Evolutionary conservation across 2,797 vertebrate species (phyloP), one percentile per base, ranked within the genome.

Genomic region (Lophotriccus pileatus): DNA sequence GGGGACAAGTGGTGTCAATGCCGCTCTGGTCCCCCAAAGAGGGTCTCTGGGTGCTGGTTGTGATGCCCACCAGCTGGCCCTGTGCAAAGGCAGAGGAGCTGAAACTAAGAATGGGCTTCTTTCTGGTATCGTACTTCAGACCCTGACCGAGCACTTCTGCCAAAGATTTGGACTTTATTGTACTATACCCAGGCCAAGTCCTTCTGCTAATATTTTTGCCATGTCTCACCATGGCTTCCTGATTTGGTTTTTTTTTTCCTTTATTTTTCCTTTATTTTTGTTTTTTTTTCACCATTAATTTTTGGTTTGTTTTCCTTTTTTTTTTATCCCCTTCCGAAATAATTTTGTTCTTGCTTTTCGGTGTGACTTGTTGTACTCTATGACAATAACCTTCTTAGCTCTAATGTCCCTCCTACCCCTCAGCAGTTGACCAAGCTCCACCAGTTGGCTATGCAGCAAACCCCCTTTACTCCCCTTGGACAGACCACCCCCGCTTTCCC

Each of bases 361-460:
- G 98, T 99, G 98, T 99, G 98, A 98, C 98, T 98, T 98, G 96
- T 98, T 98, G 98, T 99, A 97, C 98, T 98, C 98, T 98, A 98
- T 98, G 98, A 98, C 96, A 98, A 99, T 99, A 99, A 99, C 99
- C 98, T 98, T 99, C 99, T 99, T 99, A 99, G 99, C 98, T 99
- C 98, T 99, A 98, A 98, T 99, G 98, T 99, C 99, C 99, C 99
- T 99, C 99, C 99, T 98, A 98, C 99, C 99, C 99, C 99, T 98
- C 98, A 99, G 99, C 99, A 99, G 99, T 99, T 99, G 99, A 99
- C 98, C 99, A 99, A 99, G 99, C 99, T 99, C 98, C 99, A 99
- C 99, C 99, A 99, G 99, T 98, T 99, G 99, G 99, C 99, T 99
- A 99, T 99, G 99, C 99, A 99, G 99, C 99, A 99, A 99, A 99